These are phyloP conservation scores for Thinocorus orbignyianus DNA, from an alignment of 2,113 vertebrate genomes.

Conservation along the genomic window DNA sequence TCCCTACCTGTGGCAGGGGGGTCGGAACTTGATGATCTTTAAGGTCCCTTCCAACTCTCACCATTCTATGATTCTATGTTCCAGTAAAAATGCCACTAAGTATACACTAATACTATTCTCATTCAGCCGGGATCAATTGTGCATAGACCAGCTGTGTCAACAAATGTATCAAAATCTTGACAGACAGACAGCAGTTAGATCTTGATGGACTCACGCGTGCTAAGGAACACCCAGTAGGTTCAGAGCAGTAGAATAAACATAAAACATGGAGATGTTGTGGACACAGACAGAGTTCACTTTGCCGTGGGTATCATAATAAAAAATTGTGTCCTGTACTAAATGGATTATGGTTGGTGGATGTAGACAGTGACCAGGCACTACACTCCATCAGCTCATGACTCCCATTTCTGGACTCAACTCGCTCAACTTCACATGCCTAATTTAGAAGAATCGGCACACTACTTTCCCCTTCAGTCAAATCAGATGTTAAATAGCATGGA, in stretches of 20 bases:
- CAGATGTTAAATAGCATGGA: not conserved
- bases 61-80: no score
- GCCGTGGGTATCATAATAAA: not conserved
- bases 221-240: not conserved
- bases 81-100: not conserved
- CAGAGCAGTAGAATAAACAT: not conserved
- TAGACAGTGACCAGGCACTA: not conserved
- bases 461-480: not conserved
- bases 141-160: not conserved
- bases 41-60: no score
- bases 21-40: no score
- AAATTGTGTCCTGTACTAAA: not conserved
- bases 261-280: not conserved
- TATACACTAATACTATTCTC: not conserved
- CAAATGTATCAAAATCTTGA: not conserved
- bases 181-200: not conserved
- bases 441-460: not conserved
- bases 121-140: not conserved
- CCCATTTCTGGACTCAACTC: not conserved
- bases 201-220: not conserved
- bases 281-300: not conserved
- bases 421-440: not conserved
- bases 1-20: no score
- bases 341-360: not conserved
- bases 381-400: not conserved